Percentiles rank a stretch among this genome's conserved stretches.
Evolutionary conservation across 2,888 invertebrate genomes (phyloP).

Genomic region (Acleris sparsana): DNA sequence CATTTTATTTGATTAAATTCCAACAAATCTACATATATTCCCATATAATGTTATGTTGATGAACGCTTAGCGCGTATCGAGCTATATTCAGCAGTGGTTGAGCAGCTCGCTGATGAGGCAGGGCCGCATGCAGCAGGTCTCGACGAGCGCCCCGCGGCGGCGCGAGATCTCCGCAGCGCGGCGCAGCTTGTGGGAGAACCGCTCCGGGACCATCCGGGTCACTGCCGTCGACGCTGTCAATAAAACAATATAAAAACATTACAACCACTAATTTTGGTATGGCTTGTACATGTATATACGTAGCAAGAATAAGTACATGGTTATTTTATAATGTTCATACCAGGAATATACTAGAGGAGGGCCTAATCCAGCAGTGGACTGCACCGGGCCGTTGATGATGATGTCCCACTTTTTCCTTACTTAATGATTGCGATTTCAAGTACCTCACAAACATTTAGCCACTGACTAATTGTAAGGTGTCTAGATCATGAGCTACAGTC

Average conservation of each 20-base stretch:
- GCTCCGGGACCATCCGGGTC: constrained; percentile 8
- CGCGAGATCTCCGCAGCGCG: constrained; percentile 8
- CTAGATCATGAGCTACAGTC: no score
- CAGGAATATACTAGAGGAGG: no score
- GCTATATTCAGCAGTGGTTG: constrained; percentile 41
- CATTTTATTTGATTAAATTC: not conserved
- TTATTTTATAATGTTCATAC: no score
- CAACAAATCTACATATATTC: not conserved
- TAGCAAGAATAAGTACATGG: no score
- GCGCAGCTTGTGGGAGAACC: constrained; percentile 16
- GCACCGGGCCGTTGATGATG: no score
- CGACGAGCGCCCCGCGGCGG: constrained; percentile 29
- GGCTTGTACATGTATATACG: no score
- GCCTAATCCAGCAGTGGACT: no score
- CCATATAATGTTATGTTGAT: not conserved
- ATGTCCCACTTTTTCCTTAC: no score
- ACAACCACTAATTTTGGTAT: no score
- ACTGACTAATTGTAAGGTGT: no score
- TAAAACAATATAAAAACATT: not conserved
- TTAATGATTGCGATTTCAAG: no score
- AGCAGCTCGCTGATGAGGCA: constrained; percentile 42
- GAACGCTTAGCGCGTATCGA: constrained; percentile 16
- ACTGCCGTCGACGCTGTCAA: not conserved
- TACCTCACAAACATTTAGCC: no score
- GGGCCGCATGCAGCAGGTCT: constrained; percentile 43